A percentile compares a stretch with the other conserved stretches of the same genome.
Evolutionary conservation across 1,140 invertebrate genomes (phyloP).

Genomic region (Aphelinus atriplicis): DNA sequence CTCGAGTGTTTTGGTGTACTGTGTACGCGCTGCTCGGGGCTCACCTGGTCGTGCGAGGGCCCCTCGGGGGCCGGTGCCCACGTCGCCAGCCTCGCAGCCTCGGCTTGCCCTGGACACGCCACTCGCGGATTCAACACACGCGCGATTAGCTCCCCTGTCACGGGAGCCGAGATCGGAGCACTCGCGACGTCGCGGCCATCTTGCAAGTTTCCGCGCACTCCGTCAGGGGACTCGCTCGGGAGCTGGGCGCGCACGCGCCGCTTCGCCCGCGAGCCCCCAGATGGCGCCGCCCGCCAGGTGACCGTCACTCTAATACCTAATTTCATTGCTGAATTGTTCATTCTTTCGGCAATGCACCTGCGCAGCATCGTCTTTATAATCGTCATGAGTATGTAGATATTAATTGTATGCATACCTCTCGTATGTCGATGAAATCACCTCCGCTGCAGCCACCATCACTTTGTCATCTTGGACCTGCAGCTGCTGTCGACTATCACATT

Average conservation of each 20-base stretch:
- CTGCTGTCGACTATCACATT: too few relatives aligned
- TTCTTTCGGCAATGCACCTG: too few relatives aligned
- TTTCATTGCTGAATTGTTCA: too few relatives aligned
- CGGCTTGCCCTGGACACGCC: not conserved
- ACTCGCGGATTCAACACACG: slow-evolving; percentile 28
- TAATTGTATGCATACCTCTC: too few relatives aligned
- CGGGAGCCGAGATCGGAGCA: slow-evolving; percentile 20
- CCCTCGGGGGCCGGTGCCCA: slow-evolving; percentile 20
- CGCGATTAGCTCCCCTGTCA: slow-evolving; percentile 29
- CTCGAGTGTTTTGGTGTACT: not conserved
- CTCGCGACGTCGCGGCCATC: slow-evolving; percentile 38
- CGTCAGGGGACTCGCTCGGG: slow-evolving; percentile 10
- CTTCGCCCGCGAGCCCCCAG: slow-evolving; percentile 1
- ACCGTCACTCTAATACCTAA: not conserved
- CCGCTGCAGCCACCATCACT: too few relatives aligned
- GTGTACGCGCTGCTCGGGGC: not conserved
- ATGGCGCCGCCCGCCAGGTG: slow-evolving; percentile 2
- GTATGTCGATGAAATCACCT: too few relatives aligned
- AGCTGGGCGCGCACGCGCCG: not conserved
- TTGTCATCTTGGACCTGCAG: too few relatives aligned
- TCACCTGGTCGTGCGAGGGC: slow-evolving; percentile 31
- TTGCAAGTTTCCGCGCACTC: slow-evolving; percentile 33
- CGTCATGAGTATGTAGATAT: too few relatives aligned
- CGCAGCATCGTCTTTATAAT: too few relatives aligned
- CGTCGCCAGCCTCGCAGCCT: slow-evolving; percentile 12